Evolutionary conservation across 2,113 vertebrate genomes (phyloP).

Genomic region (Cryptotis parvus): DNA sequence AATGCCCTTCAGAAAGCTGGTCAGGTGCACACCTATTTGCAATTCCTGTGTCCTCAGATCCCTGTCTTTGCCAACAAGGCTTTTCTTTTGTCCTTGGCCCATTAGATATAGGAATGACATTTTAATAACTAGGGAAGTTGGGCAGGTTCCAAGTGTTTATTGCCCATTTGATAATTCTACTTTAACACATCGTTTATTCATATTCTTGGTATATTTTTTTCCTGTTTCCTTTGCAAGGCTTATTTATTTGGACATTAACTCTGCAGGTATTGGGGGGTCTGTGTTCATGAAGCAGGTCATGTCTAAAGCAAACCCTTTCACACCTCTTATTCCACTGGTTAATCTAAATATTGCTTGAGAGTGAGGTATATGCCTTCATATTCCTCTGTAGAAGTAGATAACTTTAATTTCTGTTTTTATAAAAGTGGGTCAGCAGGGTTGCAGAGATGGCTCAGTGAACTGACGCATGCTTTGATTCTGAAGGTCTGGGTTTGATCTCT

Average conservation of each 20-base stretch:
- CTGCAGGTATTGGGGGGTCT: background rate
- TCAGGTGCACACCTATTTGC: background rate
- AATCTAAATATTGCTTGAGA: background rate
- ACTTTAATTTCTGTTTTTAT: background rate
- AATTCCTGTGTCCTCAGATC: background rate
- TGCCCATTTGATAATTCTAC: slow-evolving; percentile 20
- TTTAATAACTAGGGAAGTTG: background rate
- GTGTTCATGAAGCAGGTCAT: background rate
- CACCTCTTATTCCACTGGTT: background rate
- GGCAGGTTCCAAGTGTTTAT: background rate
- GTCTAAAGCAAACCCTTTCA: background rate
- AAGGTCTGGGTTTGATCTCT: too few species aligned
- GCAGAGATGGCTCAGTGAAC: too few species aligned
- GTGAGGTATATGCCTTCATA: background rate
- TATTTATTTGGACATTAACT: slow-evolving; percentile 26
- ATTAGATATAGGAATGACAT: background rate
- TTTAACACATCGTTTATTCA: background rate
- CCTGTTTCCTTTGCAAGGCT: background rate
- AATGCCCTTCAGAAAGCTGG: background rate
- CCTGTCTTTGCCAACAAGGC: background rate
- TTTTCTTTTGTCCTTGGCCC: slow-evolving; percentile 30
- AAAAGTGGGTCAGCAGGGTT: background rate
- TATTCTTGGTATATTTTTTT: slow-evolving; percentile 31
- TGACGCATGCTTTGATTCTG: too few species aligned
- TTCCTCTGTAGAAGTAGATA: background rate